Percentiles rank a stretch among this genome's conserved stretches.
These are phyloP conservation scores for Dryoscopus gambensis DNA, from an alignment of 2,113 vertebrate species.

Conservation along the genomic window DNA sequence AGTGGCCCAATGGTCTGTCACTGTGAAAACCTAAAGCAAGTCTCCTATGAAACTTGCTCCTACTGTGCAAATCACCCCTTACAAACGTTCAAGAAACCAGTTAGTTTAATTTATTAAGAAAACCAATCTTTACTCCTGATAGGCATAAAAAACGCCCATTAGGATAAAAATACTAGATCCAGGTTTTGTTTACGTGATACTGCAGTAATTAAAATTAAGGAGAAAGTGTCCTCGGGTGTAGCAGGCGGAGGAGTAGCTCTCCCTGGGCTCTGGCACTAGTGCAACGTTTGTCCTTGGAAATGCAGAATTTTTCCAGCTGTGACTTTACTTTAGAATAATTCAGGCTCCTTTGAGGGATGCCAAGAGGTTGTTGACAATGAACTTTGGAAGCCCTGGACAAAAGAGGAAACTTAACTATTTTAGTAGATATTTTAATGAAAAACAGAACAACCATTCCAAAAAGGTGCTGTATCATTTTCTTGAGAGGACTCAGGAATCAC, in stretches of 20 bases:
- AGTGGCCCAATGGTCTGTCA: not conserved
- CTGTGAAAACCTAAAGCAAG: not conserved
- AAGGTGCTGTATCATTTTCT: not conserved
- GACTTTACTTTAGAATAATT: not conserved
- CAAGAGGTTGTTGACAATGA: not conserved
- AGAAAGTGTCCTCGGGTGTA: not conserved
- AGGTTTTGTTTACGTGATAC: not conserved
- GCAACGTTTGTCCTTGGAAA: not conserved
- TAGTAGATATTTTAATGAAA: not conserved
- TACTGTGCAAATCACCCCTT: not conserved
- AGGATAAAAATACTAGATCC: not conserved
- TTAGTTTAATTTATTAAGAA: not conserved
- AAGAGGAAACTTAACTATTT: not conserved
- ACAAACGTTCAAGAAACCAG: not conserved
- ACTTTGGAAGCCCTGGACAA: not conserved
- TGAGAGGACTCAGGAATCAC: not conserved
- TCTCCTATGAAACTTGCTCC: not conserved
- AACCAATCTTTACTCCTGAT: not conserved
- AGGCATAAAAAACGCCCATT: fast-evolving
- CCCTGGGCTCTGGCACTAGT: not conserved
- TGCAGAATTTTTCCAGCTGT: not conserved
- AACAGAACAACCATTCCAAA: not conserved
- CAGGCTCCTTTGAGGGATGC: not conserved
- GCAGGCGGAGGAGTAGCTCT: not conserved
- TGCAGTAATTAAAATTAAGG: not conserved